These are phyloP conservation scores for Stylophora pistillata DNA, from an alignment of 64 coral and sea anemone genomes.

Conservation along the genomic window DNA sequence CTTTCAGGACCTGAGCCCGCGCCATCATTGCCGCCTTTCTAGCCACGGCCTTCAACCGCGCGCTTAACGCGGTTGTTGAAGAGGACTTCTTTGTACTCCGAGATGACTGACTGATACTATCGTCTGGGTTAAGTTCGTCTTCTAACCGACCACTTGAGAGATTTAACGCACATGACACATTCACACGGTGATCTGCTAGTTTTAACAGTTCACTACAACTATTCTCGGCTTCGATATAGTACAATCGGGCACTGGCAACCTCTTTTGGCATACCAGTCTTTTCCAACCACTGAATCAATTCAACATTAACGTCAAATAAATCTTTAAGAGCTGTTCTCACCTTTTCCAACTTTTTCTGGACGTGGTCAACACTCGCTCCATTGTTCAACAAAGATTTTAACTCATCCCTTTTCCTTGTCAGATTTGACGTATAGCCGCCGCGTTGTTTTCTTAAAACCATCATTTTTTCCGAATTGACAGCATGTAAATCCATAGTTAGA, in stretches of 20 bases:
- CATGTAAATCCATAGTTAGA: constrained; percentile 4
- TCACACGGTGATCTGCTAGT: too few species aligned
- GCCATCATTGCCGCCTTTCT: constrained; percentile 10
- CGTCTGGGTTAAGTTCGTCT: background rate
- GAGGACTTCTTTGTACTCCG: constrained; percentile 1
- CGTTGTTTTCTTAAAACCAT: background rate
- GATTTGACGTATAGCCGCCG: background rate
- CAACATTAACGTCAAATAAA: constrained; percentile 12
- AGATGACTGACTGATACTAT: constrained; percentile 6
- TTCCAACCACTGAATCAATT: constrained; percentile 5
- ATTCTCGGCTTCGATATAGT: too few species aligned
- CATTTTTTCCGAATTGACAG: constrained; percentile 16
- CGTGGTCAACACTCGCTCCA: constrained; percentile 1
- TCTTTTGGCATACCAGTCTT: background rate
- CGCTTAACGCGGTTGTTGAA: background rate
- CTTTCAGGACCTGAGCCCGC: constrained; percentile 1
- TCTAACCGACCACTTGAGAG: background rate
- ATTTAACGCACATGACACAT: constrained; percentile 10
- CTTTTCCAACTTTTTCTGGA: background rate
- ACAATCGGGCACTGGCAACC: background rate
- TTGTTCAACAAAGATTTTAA: background rate
- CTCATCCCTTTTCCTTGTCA: background rate
- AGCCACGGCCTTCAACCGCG: background rate
- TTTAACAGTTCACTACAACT: too few species aligned
- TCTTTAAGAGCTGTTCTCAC: constrained; percentile 5